Base-by-base conservation (phyloP, 2,888 invertebrate genomes). In the Aleiodes leptofemur region DNA sequence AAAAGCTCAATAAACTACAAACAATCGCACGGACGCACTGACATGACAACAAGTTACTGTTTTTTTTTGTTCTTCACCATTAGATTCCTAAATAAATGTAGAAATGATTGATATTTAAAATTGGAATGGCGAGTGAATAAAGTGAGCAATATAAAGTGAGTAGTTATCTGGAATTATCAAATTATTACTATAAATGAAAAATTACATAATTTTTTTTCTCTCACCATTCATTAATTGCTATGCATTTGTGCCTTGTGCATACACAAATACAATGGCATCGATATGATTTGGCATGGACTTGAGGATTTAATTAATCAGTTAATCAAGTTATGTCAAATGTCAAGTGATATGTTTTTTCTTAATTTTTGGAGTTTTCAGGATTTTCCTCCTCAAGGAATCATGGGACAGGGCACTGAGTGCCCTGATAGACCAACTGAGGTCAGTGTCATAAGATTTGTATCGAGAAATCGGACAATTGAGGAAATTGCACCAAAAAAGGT, bases 401-500 rank as follows among this genome's bases (percentile, higher is more conserved):
- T 89, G 89, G 89, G 89, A 75, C 89, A 89, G 76, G 89, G 89
- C 72, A 89, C 89, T 71, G 89, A 89, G 78, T 88, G 88, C 78
- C 81, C 87, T 69, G 88, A 89, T 75, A 83, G 89, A 76, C 88
- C 88, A 16, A 84, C 87, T 72, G 89, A 89, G 81, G 89, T 89
- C 80, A 89, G 89, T 81, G 89, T 89, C 76, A 89, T 89, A 72
- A 84, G 87, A 82, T 89, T 89, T 77, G 89, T 89, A 43, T 89
- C 89, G n/a, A 83, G 89, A 70, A 89, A 89, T 82, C 88, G 84
- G 48, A 89, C 88, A 50, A 88, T 89, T 72, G 89, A 89, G 75
- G 89, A 89, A 81, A 89, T 89, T 73, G 87, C 88, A 31, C 89
- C 89, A 48, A 89, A 89, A 83, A 89, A 89, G 88, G 89, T 89